Evolutionary conservation across 1,140 invertebrate genomes (phyloP).

Genomic region (Aphidius ervi): DNA sequence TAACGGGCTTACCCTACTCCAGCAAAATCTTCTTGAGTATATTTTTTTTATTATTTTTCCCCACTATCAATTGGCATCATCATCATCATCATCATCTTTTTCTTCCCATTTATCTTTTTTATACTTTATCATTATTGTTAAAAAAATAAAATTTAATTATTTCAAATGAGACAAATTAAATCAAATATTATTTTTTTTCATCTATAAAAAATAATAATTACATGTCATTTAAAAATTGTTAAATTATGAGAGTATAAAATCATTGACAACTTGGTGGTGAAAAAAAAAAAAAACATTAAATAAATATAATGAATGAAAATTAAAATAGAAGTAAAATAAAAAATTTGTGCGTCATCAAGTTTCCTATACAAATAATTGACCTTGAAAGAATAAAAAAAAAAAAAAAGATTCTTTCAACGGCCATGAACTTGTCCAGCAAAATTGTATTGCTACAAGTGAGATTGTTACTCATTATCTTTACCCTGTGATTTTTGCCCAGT

Average conservation of each 20-base stretch:
- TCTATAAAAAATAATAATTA: too few species aligned
- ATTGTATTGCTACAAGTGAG: background rate
- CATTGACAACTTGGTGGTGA: too few species aligned
- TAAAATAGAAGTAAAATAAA: background rate
- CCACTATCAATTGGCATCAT: constrained; percentile 22
- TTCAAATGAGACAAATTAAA: too few species aligned
- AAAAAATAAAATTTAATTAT: too few species aligned
- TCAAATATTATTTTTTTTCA: too few species aligned
- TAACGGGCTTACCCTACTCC: constrained; percentile 51
- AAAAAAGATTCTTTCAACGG: constrained; percentile 24
- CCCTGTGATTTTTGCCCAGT: background rate
- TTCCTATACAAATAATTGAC: constrained; percentile 1
- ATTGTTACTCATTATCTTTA: constrained; percentile 2
- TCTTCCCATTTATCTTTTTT: background rate
- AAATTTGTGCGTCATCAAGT: background rate
- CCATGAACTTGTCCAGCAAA: constrained; percentile 43
- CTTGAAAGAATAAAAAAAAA: constrained; percentile 3
- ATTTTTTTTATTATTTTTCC: constrained; percentile 20
- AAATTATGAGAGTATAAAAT: too few species aligned
- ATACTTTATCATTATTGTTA: background rate
- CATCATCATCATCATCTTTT: constrained; percentile 25
- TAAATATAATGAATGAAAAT: too few species aligned
- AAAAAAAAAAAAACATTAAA: too few species aligned
- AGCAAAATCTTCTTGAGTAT: constrained; percentile 14
- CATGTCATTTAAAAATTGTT: too few species aligned